phyloP scores from a whole-genome alignment of 2,797 vertebrate species.

The Danionella dracula region DNA sequence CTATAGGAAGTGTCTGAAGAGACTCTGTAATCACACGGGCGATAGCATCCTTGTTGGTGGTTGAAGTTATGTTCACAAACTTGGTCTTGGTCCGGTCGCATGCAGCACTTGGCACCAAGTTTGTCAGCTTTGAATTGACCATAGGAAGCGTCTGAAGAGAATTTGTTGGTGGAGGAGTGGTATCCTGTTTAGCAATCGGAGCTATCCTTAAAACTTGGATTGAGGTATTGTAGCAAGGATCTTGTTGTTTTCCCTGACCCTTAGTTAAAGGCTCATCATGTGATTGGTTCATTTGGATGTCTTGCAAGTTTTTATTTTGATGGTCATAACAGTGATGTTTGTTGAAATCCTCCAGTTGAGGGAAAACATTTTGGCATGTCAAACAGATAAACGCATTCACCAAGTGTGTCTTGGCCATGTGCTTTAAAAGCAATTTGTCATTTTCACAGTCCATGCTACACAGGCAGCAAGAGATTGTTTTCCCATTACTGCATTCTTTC shows the following conservation, averaged over 20 bases:
- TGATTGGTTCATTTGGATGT: not conserved
- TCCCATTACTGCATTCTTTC: not conserved
- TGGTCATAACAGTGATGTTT: conserved; percentile 33
- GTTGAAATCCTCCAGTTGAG: conserved; percentile 17
- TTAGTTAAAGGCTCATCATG: not conserved
- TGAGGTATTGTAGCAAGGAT: not conserved
- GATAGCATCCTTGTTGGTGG: no score
- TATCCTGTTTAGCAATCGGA: no score
- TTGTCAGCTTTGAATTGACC: no score
- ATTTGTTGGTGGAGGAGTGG: no score
- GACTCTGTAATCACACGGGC: no score
- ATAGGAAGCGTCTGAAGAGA: no score
- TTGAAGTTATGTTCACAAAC: no score
- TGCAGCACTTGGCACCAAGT: no score
- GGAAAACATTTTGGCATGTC: conserved; percentile 33
- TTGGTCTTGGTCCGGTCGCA: no score
- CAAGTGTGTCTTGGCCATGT: conserved; percentile 15
- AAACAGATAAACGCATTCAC: conserved; percentile 31
- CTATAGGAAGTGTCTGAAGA: no score
- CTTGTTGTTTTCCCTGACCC: not conserved
- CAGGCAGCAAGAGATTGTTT: not conserved
- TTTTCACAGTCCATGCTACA: not conserved
- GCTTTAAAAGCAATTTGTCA: not conserved
- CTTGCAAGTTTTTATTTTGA: no score
- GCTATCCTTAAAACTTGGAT: no score